Evolutionary conservation across 2,113 vertebrate genomes (phyloP).

Genomic region (Polyodon spathula): DNA sequence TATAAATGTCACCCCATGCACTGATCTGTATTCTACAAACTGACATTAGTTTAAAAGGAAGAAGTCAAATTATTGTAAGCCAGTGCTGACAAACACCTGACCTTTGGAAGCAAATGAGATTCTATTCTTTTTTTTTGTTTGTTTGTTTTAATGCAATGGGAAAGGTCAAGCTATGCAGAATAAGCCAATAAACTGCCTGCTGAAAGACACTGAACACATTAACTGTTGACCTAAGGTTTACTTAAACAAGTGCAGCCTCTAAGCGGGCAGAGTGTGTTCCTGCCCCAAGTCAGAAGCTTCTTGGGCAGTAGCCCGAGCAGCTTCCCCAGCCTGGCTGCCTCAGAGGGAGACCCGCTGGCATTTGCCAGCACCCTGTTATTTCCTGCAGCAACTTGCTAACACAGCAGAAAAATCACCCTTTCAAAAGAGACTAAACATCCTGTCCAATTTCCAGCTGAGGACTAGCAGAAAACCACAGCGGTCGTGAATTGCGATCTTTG

Average conservation of each 20-base stretch:
- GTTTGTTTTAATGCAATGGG: no score
- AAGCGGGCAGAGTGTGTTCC: background rate
- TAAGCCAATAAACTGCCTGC: background rate
- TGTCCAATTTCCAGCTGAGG: conserved; percentile 21
- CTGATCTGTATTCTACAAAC: background rate
- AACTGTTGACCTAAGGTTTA: background rate
- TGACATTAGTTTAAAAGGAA: background rate
- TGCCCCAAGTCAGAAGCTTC: background rate
- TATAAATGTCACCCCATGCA: no score
- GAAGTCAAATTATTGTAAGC: no score
- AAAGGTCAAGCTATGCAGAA: no score
- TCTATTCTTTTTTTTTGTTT: no score
- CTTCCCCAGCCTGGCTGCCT: background rate
- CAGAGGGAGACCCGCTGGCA: background rate
- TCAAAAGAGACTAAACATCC: conserved; percentile 58
- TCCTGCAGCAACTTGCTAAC: conserved; percentile 25
- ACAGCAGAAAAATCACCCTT: conserved; percentile 23
- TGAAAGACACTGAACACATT: conserved; percentile 5
- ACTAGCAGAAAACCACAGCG: conserved; percentile 20
- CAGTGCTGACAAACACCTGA: no score
- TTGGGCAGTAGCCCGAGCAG: background rate
- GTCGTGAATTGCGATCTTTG: background rate
- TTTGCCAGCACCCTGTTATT: conserved; percentile 28
- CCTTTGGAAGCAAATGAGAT: no score
- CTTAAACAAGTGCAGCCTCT: background rate